Evolutionary conservation across 2,888 invertebrate species (phyloP).

Genomic region (Drosophila rubida): DNA sequence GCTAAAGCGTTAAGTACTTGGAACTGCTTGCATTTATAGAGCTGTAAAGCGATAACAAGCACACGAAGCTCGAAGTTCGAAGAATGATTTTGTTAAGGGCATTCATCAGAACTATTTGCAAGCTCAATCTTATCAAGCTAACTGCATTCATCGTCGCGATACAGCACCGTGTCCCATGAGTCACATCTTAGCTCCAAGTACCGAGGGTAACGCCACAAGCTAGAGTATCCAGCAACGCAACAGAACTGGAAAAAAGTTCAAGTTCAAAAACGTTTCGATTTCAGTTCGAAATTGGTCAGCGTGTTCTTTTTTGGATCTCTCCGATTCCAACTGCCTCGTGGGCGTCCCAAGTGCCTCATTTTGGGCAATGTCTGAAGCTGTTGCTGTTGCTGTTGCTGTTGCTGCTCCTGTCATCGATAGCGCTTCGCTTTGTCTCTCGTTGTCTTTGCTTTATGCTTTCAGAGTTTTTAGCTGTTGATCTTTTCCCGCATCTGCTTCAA

Average conservation of each 20-base stretch:
- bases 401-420: not conserved
- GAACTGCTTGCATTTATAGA: too few relatives aligned
- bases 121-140: too few relatives aligned
- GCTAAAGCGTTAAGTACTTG: too few relatives aligned
- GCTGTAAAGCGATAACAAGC: too few relatives aligned
- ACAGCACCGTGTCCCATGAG: too few relatives aligned
- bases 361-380: conserved; percentile 18
- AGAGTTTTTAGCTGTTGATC: conserved; percentile 29
- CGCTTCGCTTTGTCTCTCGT: not conserved
- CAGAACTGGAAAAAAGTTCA: conserved; percentile 55
- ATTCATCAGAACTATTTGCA: too few relatives aligned
- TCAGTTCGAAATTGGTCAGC: conserved; percentile 24
- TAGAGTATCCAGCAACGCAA: not conserved
- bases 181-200: too few relatives aligned
- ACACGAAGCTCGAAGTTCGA: too few relatives aligned
- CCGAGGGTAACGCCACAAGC: too few relatives aligned
- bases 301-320: conserved; percentile 3
- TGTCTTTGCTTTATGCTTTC: conserved; percentile 4
- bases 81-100: too few relatives aligned
- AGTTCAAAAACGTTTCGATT: conserved; percentile 67
- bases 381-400: not conserved
- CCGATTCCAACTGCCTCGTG: conserved; percentile 31
- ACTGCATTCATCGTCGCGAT: too few relatives aligned
- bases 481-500: conserved; percentile 7
- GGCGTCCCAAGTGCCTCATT: conserved; percentile 52